Evolutionary conservation across 2,888 invertebrate genomes (phyloP).

Genomic region (Imbricaverruca yamaguchii): DNA sequence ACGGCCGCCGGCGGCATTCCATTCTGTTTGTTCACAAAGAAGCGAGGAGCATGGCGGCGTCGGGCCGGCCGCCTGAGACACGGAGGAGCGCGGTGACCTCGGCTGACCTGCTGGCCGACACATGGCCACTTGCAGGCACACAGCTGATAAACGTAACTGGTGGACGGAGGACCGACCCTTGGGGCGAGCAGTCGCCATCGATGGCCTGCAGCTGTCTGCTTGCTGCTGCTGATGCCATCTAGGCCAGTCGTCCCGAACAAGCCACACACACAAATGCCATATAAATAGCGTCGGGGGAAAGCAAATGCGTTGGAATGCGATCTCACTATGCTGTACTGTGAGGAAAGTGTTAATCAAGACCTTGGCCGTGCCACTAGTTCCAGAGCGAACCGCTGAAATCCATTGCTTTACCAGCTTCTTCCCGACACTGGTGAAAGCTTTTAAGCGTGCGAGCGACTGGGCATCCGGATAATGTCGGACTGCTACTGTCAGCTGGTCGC

Average conservation of each 20-base stretch:
- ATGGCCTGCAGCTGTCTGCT: too few species aligned
- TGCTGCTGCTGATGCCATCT: not conserved
- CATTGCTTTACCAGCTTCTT: too few species aligned
- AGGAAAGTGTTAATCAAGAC: too few species aligned
- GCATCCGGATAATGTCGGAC: too few species aligned
- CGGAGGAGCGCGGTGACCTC: not conserved
- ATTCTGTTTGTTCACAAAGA: conserved; percentile 21
- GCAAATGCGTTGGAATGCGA: not conserved
- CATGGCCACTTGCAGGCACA: not conserved
- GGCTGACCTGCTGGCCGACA: not conserved
- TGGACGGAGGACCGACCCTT: not conserved
- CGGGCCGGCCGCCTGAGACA: not conserved
- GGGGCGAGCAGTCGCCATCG: not conserved
- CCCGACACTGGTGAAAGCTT: too few species aligned
- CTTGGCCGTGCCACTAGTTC: too few species aligned
- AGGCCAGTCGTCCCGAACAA: not conserved
- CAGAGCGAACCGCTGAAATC: too few species aligned
- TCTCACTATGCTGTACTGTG: not conserved
- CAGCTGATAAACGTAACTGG: not conserved
- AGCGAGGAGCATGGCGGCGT: not conserved
- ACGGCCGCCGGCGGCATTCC: conserved; percentile 1
- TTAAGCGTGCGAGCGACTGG: too few species aligned
- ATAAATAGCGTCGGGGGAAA: not conserved
- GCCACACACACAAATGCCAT: not conserved
- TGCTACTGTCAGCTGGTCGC: too few species aligned